A percentile compares a stretch with the other conserved stretches of the same genome.
These are phyloP conservation scores for Scotopteryx bipunctaria DNA, from an alignment of 2,888 invertebrate genomes.

Conservation along the genomic window DNA sequence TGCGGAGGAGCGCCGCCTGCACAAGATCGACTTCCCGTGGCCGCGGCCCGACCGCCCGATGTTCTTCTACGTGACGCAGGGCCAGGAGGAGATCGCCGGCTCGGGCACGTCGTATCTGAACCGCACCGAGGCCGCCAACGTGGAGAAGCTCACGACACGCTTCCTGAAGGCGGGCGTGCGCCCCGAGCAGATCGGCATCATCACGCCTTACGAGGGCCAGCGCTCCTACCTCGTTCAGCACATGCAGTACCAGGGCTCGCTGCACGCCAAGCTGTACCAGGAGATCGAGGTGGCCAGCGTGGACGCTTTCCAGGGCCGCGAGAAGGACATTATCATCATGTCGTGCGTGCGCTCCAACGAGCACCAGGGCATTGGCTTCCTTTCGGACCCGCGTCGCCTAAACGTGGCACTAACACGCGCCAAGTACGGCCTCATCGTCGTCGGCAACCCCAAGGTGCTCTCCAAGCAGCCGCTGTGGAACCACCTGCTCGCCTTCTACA, in stretches of 20 bases:
- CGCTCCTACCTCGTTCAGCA: slow-evolving; percentile 98
- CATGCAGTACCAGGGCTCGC: slow-evolving; percentile 99
- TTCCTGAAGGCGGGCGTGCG: slow-evolving; percentile 97
- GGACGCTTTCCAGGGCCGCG: slow-evolving; percentile 99
- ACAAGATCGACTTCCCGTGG: slow-evolving; percentile 98
- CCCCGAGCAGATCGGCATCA: slow-evolving; percentile 99
- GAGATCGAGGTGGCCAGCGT: slow-evolving; percentile 99
- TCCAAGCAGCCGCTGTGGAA: slow-evolving; percentile 99
- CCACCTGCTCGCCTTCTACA: slow-evolving; percentile 97
- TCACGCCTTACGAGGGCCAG: slow-evolving; percentile 99
- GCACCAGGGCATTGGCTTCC: slow-evolving; percentile 99
- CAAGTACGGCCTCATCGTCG: slow-evolving; percentile 98
- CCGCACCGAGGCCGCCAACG: slow-evolving; percentile 98
- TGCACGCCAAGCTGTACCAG: slow-evolving; percentile 98
- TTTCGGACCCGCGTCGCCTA: slow-evolving; percentile 98
- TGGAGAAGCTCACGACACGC: slow-evolving; percentile 98
- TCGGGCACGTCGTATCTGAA: slow-evolving; percentile 99
- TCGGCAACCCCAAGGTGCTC: slow-evolving; percentile 99
- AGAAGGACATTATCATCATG: slow-evolving; percentile 99
- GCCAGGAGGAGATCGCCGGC: slow-evolving; percentile 99
- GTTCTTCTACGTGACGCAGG: slow-evolving; percentile 99
- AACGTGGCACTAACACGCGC: slow-evolving; percentile 99
- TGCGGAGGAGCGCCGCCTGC: slow-evolving; percentile 95
- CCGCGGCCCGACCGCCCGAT: slow-evolving; percentile 98
- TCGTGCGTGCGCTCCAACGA: slow-evolving; percentile 99